Percentiles rank a stretch among this genome's conserved stretches.
phyloP scores from a whole-genome alignment of 2,888 invertebrate species.

The Anthrax anthrax region DNA sequence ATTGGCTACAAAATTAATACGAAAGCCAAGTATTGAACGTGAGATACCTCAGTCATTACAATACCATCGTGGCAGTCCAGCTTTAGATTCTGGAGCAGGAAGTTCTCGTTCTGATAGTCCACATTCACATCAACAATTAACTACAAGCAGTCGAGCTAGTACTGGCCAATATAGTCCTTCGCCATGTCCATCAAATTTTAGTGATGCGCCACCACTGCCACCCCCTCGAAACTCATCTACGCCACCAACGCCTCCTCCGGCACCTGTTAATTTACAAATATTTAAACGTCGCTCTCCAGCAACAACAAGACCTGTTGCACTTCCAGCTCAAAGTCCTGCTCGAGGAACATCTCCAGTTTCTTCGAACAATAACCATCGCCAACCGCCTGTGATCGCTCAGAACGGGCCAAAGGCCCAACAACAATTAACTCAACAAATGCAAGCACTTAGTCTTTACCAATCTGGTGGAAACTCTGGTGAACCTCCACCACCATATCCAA shows the following conservation, averaged over 20 bases:
- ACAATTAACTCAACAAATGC: conserved; percentile 77
- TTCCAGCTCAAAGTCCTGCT: conserved; percentile 44
- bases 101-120: conserved; percentile 84
- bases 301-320: conserved; percentile 41
- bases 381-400: conserved; percentile 62
- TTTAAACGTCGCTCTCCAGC: conserved; percentile 65
- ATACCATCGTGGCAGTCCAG: conserved; percentile 65
- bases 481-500: conserved; percentile 55
- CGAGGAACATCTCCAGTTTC: conserved; percentile 62
- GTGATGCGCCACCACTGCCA: conserved; percentile 50
- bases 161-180: conserved; percentile 39
- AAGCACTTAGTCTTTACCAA: conserved; percentile 66
- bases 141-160: conserved; percentile 34
- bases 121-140: conserved; percentile 53
- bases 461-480: conserved; percentile 44
- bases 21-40: conserved; percentile 79
- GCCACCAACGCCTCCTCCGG: conserved; percentile 47
- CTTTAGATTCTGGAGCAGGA: conserved; percentile 74
- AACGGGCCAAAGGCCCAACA: conserved; percentile 71
- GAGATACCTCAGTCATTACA: conserved; percentile 45
- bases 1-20: conserved; percentile 57
- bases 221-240: conserved; percentile 62
- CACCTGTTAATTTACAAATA: conserved; percentile 52
- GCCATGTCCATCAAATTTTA: conserved; percentile 39
- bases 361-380: conserved; percentile 16